A percentile compares a stretch with the other conserved stretches of the same genome.
Evolutionary conservation across 2,888 invertebrate genomes (phyloP).

Genomic region (Drosophila formosana): DNA sequence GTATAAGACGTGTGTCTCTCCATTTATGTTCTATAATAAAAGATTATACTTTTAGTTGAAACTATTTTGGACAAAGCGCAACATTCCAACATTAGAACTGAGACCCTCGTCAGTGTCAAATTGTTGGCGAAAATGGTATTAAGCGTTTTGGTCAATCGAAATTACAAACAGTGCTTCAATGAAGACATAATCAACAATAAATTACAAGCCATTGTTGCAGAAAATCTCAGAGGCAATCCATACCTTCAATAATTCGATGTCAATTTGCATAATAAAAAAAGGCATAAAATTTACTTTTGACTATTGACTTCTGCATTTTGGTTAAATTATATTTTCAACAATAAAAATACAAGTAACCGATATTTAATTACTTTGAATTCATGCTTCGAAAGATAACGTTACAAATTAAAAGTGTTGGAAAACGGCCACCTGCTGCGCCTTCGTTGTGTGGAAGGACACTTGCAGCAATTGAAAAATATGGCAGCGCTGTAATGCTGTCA

Average conservation of each 20-base stretch:
- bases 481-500: conserved; percentile 8
- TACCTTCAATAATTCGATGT: not conserved
- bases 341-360: no score
- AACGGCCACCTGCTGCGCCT: not conserved
- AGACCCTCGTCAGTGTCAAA: conserved; percentile 27
- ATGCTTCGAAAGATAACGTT: not conserved
- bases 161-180: not conserved
- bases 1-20: not conserved
- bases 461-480: not conserved
- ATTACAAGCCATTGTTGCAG: not conserved
- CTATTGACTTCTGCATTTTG: no score
- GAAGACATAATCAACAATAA: not conserved
- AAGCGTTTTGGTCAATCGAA: conserved; percentile 5
- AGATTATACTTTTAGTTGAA: conserved; percentile 25
- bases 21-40: no score
- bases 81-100: conserved; percentile 5
- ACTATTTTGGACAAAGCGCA: conserved; percentile 32
- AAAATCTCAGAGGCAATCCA: conserved; percentile 1
- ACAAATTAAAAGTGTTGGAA: not conserved
- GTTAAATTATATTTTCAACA: no score
- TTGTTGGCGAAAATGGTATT: conserved; percentile 27
- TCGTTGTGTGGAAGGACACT: not conserved
- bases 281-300: no score
- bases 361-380: no score
- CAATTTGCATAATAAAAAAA: not conserved